Evolutionary conservation across 2,113 vertebrate genomes (phyloP).

Genomic region (Actenoides hombroni): DNA sequence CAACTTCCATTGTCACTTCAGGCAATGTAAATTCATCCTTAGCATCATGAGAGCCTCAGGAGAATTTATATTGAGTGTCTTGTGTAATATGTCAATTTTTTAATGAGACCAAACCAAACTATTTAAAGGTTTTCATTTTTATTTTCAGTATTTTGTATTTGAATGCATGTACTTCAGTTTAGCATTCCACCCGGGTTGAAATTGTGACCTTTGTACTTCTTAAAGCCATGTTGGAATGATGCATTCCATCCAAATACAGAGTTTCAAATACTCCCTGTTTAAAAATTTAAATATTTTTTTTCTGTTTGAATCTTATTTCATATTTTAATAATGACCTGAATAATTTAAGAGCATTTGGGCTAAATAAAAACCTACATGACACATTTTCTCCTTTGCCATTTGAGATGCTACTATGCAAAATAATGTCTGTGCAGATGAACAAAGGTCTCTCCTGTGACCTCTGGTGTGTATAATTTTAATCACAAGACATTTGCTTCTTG

Average conservation of each 20-base stretch:
- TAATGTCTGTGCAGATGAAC: neutral
- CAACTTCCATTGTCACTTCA: neutral
- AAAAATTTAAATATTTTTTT: conserved; percentile 78
- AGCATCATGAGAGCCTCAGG: neutral
- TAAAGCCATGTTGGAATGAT: conserved; percentile 27
- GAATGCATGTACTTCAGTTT: neutral
- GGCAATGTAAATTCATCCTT: neutral
- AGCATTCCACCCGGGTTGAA: neutral
- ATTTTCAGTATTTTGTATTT: neutral
- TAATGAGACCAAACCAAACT: neutral
- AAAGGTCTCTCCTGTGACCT: conserved; percentile 26
- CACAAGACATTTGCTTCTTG: neutral
- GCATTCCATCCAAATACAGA: conserved; percentile 66
- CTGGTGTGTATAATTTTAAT: conserved; percentile 22
- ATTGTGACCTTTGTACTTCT: conserved; percentile 39
- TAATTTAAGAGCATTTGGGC: conserved; percentile 69
- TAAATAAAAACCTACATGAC: conserved; percentile 35
- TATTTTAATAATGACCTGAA: conserved; percentile 74
- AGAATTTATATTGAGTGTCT: neutral
- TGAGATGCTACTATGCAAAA: conserved; percentile 45
- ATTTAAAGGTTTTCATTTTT: neutral
- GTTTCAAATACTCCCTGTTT: conserved; percentile 70
- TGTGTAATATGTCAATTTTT: neutral
- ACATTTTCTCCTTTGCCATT: conserved; percentile 28
- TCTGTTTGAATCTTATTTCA: conserved; percentile 57